Evolutionary conservation across 2,888 invertebrate genomes (phyloP), one percentile per base, ranked within the genome.

Genomic region (Reticulitermes lucifugus): DNA sequence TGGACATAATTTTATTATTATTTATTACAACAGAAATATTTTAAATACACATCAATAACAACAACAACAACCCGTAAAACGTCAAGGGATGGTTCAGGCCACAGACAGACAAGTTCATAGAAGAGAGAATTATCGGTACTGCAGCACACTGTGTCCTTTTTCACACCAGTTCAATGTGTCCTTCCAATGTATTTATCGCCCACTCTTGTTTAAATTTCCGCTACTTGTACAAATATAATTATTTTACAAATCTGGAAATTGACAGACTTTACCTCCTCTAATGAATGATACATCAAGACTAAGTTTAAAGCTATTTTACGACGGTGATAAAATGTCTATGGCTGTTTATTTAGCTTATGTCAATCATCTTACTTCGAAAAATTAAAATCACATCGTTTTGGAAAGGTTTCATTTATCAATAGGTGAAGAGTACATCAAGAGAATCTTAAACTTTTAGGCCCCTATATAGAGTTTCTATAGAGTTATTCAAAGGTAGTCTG

Each of bases 11-110:
- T 55, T 55, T 55, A 55, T 55, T 55, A 65, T 65, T 65, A 65
- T 65, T 65, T 25, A 65, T n/a, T 7, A 65, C 65, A 65, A 65
- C 65, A 65, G n/a, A 65, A 25, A 65, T 65, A 65, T 65, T 65
- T 65, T n/a, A 65, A 65, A 65, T 65, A 25, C 1, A 65, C 65
- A 65, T 25, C 65, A 65, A 25, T 65, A 65, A 65, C 65, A 65
- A 12, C 65, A 65, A 65, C 35, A 65, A 65, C 65, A 65, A 65
- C 65, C 65, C 65, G 65, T 65, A 65, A 65, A 14, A 25, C 12
- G 65, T 25, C 65, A 65, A n/a, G 65, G 25, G 25, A n/a, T 65
- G 65, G 65, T n/a, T n/a, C n/a, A n/a, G 25, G n/a, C n/a, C 65
- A 65, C 65, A 65, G 65, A n/a, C 5, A n/a, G 5, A 5, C 12